These are phyloP conservation scores for Urophycis tenuis DNA, from an alignment of 2,797 vertebrate genomes.

Conservation along the genomic window DNA sequence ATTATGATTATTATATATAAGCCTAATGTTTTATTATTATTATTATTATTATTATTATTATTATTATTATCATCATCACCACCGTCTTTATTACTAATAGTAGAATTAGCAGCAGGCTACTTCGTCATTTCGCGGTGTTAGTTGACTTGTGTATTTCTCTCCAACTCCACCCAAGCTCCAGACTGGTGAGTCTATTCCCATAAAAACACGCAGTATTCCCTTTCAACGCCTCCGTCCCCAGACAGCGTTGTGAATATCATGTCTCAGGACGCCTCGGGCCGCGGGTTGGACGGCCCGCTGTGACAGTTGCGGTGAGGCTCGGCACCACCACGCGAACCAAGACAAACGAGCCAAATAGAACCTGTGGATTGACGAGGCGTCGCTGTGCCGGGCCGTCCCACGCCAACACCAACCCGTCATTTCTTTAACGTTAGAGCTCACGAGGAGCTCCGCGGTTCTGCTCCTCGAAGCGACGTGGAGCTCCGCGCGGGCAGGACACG, in stretches of 20 bases:
- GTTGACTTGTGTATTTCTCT: background rate
- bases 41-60: constrained; percentile 15
- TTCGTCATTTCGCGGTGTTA: background rate
- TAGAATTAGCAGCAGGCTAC: background rate
- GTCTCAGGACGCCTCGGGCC: constrained; percentile 25
- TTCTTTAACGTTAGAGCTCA: too few species aligned
- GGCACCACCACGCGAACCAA: constrained; percentile 18
- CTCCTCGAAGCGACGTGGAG: too few species aligned
- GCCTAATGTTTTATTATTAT: constrained; percentile 38
- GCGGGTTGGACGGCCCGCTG: constrained; percentile 11
- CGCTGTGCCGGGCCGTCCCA: background rate
- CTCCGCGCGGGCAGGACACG: too few species aligned
- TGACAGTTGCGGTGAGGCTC: constrained; percentile 45
- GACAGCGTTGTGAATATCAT: constrained; percentile 34
- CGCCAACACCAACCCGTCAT: background rate
- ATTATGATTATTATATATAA: constrained; percentile 2
- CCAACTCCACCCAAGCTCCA: background rate
- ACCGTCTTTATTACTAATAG: background rate
- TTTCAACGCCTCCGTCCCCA: constrained; percentile 21
- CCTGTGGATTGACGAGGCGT: too few species aligned
- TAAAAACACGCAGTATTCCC: background rate
- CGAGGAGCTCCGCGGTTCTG: too few species aligned
- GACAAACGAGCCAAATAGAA: background rate
- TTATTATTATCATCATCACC: too few species aligned
- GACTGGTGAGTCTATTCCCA: background rate